Percentiles rank a stretch among this genome's conserved stretches.
phyloP scores from a whole-genome alignment of 2,113 vertebrate species.

The Pardalotus punctatus region DNA sequence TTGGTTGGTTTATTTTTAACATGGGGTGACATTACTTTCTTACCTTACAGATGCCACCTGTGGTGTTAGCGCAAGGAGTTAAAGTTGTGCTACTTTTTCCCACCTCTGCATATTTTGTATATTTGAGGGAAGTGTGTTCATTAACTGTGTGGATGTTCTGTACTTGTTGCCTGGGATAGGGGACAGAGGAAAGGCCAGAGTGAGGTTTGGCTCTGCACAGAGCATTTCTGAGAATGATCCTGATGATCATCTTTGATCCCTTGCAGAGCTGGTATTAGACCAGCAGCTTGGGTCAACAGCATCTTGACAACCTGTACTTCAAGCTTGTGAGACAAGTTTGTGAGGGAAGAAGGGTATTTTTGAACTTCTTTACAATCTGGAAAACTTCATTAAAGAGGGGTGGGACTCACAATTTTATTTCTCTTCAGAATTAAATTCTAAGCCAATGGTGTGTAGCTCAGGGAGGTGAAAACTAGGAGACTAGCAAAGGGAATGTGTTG shows the following conservation, averaged over 20 bases:
- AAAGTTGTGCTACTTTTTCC: background rate
- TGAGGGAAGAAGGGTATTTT: background rate
- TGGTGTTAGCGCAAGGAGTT: background rate
- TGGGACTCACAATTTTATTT: background rate
- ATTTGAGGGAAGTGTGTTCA: background rate
- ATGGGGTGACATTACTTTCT: background rate
- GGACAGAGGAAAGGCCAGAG: background rate
- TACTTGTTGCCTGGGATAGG: rapidly evolving
- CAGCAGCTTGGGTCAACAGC: background rate
- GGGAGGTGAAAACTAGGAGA: background rate
- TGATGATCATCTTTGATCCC: background rate
- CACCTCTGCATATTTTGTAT: background rate
- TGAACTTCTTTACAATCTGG: background rate
- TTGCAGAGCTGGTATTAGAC: background rate
- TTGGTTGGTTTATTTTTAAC: background rate
- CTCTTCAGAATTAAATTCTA: background rate
- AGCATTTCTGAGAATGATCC: background rate
- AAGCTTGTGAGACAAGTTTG: background rate
- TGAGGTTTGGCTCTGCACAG: background rate
- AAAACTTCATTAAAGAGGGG: background rate
- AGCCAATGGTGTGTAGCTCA: background rate
- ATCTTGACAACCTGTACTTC: background rate
- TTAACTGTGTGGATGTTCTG: background rate
- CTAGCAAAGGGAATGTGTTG: background rate
- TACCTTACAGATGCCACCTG: no score